These are phyloP conservation scores for Zapus hudsonius DNA, from an alignment of 2,113 vertebrate species.

Conservation along the genomic window DNA sequence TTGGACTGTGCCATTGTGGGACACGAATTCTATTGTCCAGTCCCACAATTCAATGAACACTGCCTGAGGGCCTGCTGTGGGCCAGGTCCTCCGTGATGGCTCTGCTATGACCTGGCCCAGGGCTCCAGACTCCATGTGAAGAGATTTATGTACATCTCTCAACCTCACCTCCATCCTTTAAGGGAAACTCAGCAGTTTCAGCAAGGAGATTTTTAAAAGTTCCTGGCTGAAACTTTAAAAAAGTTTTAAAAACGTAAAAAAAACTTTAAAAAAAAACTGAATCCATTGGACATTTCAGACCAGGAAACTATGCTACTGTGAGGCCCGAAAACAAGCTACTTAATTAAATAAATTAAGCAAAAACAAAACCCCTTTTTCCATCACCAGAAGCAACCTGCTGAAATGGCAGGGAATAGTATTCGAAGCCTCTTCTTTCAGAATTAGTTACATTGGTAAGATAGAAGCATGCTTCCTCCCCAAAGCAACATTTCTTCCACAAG, in stretches of 20 bases:
- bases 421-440: background rate
- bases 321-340: background rate
- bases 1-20: background rate
- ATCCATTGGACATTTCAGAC: too few species aligned
- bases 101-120: background rate
- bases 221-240: background rate
- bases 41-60: too few species aligned
- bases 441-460: background rate
- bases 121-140: background rate
- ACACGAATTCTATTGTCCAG: background rate
- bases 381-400: background rate
- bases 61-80: background rate
- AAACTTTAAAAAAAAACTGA: too few species aligned
- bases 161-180: background rate
- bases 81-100: background rate
- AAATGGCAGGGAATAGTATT: too few species aligned
- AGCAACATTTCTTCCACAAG: background rate
- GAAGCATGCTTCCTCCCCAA: background rate
- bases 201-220: background rate
- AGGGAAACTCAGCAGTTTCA: background rate
- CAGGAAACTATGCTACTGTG: too few species aligned
- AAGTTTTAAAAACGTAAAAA: too few species aligned
- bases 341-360: background rate
- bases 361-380: background rate
- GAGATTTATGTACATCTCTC: background rate